Evolutionary conservation across 2,113 vertebrate genomes (phyloP), one percentile per base, ranked within the genome.

Genomic region (Dromaius novaehollandiae): DNA sequence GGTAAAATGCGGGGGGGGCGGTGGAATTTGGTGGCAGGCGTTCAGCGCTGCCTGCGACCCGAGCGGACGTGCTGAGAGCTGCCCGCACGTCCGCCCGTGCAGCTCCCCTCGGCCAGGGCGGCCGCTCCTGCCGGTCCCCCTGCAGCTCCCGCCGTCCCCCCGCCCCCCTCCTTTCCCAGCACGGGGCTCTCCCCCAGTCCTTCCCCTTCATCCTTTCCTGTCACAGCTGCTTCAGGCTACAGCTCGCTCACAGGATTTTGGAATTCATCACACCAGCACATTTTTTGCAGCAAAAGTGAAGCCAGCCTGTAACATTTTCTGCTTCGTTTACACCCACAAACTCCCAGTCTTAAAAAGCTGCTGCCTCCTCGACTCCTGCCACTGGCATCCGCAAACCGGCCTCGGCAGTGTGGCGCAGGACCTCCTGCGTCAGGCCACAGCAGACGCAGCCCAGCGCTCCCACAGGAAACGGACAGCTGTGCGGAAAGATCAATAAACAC

Each of bases 401-500:
- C 86, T 86, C 20, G 82, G 77, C 46, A 88, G 77, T 55, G 79
- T 51, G 2, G 0, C 24, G 18, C 0, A 2, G 42, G 56, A 77
- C 61, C 61, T 90, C 83, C 18, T 5, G 3, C 38, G 74, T 51
- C n/a, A 61, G 60, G 48, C 51, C 42, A 44, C 71, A 42, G 61
- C 65, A 87, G 70, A 88, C 28, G 8, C 15, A 20, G 55, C 71
- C 63, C n/a, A 2, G 64, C 50, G 71, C 71, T 96, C 76, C 91
- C 78, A 28, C 12, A 86, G 69, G 85, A 96, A 95, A 88, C 89
- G 60, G 96, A 48, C 95, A 97, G 91, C 94, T 97, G 95, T 76
- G 73, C 51, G 64, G 79, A 91, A 97, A 95, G 94, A 93, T 96
- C 93, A 97, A 94, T 93, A 97, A 97, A 97, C 93, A 97, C 0